Evolutionary conservation across 2,888 invertebrate species (phyloP).

Genomic region (Thera britannica): DNA sequence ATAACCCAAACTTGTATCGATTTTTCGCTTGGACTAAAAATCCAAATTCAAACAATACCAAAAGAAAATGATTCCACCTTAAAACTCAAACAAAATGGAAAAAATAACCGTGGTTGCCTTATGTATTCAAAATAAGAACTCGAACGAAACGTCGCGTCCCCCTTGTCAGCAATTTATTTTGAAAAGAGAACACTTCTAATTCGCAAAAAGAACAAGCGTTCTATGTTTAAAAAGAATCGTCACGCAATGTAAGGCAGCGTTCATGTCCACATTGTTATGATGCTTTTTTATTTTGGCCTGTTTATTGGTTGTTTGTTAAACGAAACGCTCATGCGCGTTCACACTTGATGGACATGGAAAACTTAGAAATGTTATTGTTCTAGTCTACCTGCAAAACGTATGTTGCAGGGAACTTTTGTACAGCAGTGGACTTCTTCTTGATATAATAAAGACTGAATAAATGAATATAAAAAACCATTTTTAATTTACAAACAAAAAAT

Average conservation of each 20-base stretch:
- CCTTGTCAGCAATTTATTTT: conserved; percentile 84
- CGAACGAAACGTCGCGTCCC: conserved; percentile 61
- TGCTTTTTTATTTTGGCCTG: background rate
- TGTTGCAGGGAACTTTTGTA: no score
- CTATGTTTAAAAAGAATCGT: conserved; percentile 81
- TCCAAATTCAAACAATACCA: no score
- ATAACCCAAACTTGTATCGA: no score
- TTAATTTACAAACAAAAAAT: no score
- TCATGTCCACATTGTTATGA: conserved; percentile 28
- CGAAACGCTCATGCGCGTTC: background rate
- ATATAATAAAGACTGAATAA: no score
- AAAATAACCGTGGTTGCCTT: conserved; percentile 57
- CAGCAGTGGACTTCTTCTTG: no score
- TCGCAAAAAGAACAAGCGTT: conserved; percentile 80
- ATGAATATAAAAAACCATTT: no score
- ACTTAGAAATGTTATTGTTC: no score
- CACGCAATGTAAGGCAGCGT: conserved; percentile 69
- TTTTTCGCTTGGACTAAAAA: no score
- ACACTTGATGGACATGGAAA: no score
- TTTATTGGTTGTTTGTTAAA: background rate
- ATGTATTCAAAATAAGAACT: conserved; percentile 75
- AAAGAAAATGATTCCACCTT: conserved; percentile 24
- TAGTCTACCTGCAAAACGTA: no score
- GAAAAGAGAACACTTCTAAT: conserved; percentile 83
- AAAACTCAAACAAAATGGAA: conserved; percentile 35